These are phyloP conservation scores for Enteromius trimaculatus DNA, from an alignment of 2,797 vertebrate genomes.

Conservation along the genomic window DNA sequence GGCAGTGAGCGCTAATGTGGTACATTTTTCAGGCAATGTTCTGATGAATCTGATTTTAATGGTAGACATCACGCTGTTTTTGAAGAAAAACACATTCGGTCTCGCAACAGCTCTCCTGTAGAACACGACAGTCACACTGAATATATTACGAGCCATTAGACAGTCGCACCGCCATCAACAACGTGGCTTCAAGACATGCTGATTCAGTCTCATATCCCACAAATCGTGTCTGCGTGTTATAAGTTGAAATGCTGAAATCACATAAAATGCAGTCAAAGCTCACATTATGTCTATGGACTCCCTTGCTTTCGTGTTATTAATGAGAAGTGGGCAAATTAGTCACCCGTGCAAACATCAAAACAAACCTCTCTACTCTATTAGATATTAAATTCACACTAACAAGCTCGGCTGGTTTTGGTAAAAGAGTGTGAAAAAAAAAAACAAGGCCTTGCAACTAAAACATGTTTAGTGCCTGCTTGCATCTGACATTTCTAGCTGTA, in stretches of 20 bases:
- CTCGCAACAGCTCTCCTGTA: slow-evolving; percentile 34
- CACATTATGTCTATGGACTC: slow-evolving; percentile 27
- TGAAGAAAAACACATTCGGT: slow-evolving; percentile 26
- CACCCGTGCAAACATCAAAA: slow-evolving; percentile 60
- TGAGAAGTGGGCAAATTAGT: slow-evolving; percentile 62
- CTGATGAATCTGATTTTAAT: slow-evolving; percentile 48
- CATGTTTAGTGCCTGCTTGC: slow-evolving; percentile 26
- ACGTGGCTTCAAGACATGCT: slow-evolving; percentile 24
- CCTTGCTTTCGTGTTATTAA: slow-evolving; percentile 59
- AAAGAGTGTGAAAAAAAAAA: slow-evolving; percentile 42
- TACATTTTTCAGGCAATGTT: slow-evolving; percentile 31
- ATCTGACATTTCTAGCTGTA: neutral
- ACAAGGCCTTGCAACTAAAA: neutral
- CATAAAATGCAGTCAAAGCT: slow-evolving; percentile 29
- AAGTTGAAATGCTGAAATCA: slow-evolving; percentile 15
- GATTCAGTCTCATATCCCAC: slow-evolving; percentile 33
- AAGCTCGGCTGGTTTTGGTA: slow-evolving; percentile 67
- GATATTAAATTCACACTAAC: slow-evolving; percentile 65
- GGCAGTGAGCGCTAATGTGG: slow-evolving; percentile 33
- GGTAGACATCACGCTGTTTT: slow-evolving; percentile 36
- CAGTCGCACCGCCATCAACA: slow-evolving; percentile 31
- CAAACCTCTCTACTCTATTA: slow-evolving; percentile 57
- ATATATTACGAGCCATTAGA: slow-evolving; percentile 46
- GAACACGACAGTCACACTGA: slow-evolving; percentile 40
- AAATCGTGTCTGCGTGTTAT: slow-evolving; percentile 1